Evolutionary conservation across 2,888 invertebrate species (phyloP).

Genomic region (Parasteatoda lunata): DNA sequence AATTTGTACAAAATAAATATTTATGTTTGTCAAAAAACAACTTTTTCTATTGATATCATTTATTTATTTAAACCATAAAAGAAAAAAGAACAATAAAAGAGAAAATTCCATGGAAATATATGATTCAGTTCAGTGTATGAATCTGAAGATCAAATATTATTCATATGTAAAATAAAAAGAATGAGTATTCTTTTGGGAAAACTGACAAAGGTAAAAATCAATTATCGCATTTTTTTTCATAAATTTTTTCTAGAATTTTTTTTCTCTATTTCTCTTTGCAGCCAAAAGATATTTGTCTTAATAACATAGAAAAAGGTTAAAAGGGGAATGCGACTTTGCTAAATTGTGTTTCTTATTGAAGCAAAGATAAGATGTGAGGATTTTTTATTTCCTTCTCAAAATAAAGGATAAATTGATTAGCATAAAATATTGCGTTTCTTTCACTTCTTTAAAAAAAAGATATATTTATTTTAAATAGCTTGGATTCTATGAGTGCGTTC

Average conservation of each 20-base stretch:
- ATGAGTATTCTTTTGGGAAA: not conserved
- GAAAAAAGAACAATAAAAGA: too few relatives aligned
- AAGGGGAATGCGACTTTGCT: not conserved
- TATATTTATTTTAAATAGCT: conserved; percentile 28
- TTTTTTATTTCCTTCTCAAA: not conserved
- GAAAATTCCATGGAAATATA: too few relatives aligned
- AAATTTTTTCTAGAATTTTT: not conserved
- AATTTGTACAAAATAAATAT: too few relatives aligned
- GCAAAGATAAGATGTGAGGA: not conserved
- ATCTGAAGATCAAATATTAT: too few relatives aligned
- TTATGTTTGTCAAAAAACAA: too few relatives aligned
- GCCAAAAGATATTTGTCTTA: conserved; percentile 40
- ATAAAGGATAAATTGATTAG: conserved; percentile 43
- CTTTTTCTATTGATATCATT: too few relatives aligned
- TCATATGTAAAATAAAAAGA: not conserved
- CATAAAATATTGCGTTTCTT: conserved; percentile 29
- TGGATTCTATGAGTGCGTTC: not conserved
- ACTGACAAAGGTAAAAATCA: conserved; percentile 28
- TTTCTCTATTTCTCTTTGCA: not conserved
- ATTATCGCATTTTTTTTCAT: conserved; percentile 34
- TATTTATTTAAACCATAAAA: too few relatives aligned
- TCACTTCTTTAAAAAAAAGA: not conserved
- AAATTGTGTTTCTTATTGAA: not conserved
- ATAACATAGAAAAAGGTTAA: conserved; percentile 21
- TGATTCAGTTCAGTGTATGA: too few relatives aligned